phyloP scores from a whole-genome alignment of 2,797 vertebrate species.

The Alauda arvensis region DNA sequence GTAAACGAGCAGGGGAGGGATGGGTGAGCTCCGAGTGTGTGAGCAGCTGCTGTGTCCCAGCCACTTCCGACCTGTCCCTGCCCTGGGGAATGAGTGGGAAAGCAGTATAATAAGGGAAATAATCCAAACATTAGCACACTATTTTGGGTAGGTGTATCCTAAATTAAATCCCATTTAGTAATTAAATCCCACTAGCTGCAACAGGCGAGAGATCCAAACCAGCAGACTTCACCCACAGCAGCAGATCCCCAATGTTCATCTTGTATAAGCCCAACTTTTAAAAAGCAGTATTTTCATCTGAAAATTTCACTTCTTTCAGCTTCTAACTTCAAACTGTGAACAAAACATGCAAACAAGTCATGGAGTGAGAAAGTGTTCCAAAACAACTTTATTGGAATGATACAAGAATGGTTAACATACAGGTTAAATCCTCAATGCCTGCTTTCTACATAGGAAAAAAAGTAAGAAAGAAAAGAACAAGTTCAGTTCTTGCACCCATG shows the following conservation, averaged over 20 bases:
- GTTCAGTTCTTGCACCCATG: neutral
- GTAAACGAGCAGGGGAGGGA: neutral
- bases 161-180: neutral
- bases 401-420: conserved; percentile 36
- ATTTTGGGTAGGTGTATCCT: neutral
- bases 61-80: neutral
- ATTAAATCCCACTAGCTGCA: neutral
- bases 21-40: neutral
- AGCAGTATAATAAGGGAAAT: neutral
- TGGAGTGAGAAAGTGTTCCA: conserved; percentile 37
- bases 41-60: neutral
- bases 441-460: conserved; percentile 15
- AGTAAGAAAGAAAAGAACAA: neutral
- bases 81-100: neutral
- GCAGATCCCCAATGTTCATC: neutral
- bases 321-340: neutral
- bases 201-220: neutral
- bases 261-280: neutral
- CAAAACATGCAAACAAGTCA: neutral
- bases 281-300: neutral
- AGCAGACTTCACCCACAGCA: rapidly evolving
- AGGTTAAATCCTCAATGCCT: conserved; percentile 17
- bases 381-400: conserved; percentile 56
- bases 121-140: neutral
- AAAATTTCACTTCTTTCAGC: neutral